Evolutionary conservation across 2,797 vertebrate species (phyloP).

Genomic region (Cossypha caffra): DNA sequence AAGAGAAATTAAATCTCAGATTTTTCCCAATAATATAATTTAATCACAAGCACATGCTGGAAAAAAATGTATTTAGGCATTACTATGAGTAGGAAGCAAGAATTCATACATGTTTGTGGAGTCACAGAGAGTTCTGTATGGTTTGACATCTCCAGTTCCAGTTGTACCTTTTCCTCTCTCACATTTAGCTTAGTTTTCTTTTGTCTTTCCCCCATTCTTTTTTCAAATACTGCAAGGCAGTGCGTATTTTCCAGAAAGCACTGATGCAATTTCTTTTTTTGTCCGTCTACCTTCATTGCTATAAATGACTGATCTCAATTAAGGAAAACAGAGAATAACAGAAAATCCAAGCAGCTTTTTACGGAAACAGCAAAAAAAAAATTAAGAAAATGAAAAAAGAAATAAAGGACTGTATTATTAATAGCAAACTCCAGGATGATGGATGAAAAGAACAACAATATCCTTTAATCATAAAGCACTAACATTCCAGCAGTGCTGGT

Average conservation of each 20-base stretch:
- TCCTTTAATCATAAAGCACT: conserved; percentile 75
- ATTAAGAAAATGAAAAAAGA: too few relatives aligned
- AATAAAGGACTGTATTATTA: conserved; percentile 39
- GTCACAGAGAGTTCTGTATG: not conserved
- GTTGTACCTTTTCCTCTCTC: not conserved
- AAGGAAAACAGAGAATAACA: conserved; percentile 1
- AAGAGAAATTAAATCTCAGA: not conserved
- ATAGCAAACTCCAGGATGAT: conserved; percentile 71
- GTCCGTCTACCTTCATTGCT: not conserved
- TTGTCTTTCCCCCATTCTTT: conserved; percentile 44
- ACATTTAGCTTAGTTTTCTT: conserved; percentile 46
- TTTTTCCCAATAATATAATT: not conserved
- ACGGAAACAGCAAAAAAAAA: not conserved
- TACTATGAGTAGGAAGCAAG: not conserved
- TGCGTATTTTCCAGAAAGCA: not conserved
- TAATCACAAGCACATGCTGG: not conserved
- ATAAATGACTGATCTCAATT: conserved; percentile 33
- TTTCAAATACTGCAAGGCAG: conserved; percentile 20
- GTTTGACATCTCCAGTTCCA: not conserved
- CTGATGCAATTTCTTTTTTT: not conserved
- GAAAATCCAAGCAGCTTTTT: conserved; percentile 49
- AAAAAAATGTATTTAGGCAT: conserved; percentile 34
- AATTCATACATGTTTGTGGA: not conserved
- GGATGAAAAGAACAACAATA: conserved; percentile 74
- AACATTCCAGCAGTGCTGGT: conserved; percentile 70